phyloP scores from a whole-genome alignment of 2,888 invertebrate genomes.

The Spisula subtruncata region DNA sequence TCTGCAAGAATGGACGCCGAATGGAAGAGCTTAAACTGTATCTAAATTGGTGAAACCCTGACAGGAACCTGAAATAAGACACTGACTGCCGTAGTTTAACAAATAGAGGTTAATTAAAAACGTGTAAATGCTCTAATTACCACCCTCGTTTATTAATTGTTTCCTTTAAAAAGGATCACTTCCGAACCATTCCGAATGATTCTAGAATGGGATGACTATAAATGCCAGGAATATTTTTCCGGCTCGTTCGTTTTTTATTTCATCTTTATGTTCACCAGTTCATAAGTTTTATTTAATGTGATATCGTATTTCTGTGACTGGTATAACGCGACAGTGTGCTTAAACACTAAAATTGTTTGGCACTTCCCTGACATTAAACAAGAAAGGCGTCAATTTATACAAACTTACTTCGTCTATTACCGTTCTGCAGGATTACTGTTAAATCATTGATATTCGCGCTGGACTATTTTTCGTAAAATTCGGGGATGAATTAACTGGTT shows the following conservation, averaged over 20 bases:
- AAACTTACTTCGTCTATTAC: no score
- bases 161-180: background rate
- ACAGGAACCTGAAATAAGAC: background rate
- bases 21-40: background rate
- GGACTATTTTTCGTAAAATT: no score
- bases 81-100: background rate
- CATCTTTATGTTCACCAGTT: background rate
- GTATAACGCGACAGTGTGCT: background rate
- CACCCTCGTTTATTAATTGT: constrained; percentile 17
- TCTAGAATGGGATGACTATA: background rate
- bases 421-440: no score
- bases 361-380: background rate
- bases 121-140: constrained; percentile 7
- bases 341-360: background rate
- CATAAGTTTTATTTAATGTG: background rate
- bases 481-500: no score
- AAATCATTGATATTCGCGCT: no score
- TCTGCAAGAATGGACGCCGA: background rate
- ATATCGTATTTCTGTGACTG: background rate
- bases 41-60: background rate
- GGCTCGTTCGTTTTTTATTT: constrained; percentile 12
- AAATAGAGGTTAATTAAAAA: constrained; percentile 1
- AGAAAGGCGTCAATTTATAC: no score
- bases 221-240: background rate
- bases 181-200: background rate